Conservation (phyloP, 2,888 invertebrate species). For the Pollenia labialis region DNA sequence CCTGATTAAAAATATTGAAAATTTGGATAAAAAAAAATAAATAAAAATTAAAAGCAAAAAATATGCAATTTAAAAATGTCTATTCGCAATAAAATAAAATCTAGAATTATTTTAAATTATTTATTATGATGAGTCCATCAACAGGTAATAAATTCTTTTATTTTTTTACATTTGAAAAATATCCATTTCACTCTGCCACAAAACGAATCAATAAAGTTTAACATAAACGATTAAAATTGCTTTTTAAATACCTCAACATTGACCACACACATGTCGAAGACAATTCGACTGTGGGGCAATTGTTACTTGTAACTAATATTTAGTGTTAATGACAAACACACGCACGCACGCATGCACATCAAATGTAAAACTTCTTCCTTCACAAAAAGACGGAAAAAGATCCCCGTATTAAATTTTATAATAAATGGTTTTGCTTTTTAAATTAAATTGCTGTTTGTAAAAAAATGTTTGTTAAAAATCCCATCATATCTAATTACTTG, state of each 20-base stretch:
- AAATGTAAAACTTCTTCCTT: slow-evolving; percentile 35
- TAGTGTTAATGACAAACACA: slow-evolving; percentile 40
- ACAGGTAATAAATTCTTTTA: too few relatives aligned
- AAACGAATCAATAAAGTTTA: slow-evolving; percentile 8
- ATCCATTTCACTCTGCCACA: not conserved
- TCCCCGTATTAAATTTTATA: slow-evolving; percentile 42
- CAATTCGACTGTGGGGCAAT: not conserved
- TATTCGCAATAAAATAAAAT: too few relatives aligned
- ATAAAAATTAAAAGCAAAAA: too few relatives aligned
- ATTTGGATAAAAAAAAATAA: too few relatives aligned
- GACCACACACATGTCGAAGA: slow-evolving; percentile 13
- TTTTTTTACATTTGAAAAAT: not conserved
- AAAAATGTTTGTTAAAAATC: slow-evolving; percentile 47
- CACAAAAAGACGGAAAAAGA: not conserved
- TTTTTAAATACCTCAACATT: slow-evolving; percentile 20
- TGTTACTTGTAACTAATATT: not conserved
- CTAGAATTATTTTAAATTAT: too few relatives aligned
- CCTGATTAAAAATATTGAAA: too few relatives aligned
- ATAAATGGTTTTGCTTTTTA: slow-evolving; percentile 51
- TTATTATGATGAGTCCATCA: too few relatives aligned
- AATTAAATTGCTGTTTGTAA: slow-evolving; percentile 30
- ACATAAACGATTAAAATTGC: slow-evolving; percentile 27
- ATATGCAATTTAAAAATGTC: too few relatives aligned
- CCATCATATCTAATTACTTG: slow-evolving; percentile 71
- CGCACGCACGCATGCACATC: slow-evolving; percentile 4